phyloP scores from a whole-genome alignment of 2,888 invertebrate genomes.

The Acleris holmiana region DNA sequence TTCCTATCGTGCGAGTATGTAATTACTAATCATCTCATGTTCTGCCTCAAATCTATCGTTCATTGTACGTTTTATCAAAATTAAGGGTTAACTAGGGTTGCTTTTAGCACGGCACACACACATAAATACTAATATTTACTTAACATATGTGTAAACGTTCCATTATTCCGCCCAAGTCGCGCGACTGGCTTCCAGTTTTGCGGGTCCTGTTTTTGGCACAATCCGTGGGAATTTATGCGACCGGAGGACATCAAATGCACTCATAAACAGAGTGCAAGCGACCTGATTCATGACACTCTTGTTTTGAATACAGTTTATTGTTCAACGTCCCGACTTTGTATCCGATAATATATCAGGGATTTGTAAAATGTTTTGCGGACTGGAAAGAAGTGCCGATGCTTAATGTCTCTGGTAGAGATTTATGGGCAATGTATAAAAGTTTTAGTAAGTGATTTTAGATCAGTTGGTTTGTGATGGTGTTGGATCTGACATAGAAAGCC shows the following conservation, averaged over 20 bases:
- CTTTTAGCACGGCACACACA: neutral
- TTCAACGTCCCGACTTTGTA: constrained; percentile 39
- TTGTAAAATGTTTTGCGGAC: constrained; percentile 25
- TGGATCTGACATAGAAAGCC: too few species aligned
- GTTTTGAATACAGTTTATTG: constrained; percentile 65
- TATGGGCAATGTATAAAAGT: constrained; percentile 1
- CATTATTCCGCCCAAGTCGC: constrained; percentile 10
- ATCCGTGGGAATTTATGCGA: constrained; percentile 71
- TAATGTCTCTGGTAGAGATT: constrained; percentile 9
- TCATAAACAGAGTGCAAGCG: constrained; percentile 72
- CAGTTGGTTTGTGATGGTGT: too few species aligned
- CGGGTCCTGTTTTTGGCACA: constrained; percentile 70
- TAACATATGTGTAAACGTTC: constrained; percentile 3
- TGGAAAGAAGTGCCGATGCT: constrained; percentile 22
- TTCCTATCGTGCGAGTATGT: too few species aligned
- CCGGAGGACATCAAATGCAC: constrained; percentile 71
- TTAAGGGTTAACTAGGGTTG: too few species aligned
- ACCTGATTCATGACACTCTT: constrained; percentile 62
- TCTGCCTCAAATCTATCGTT: too few species aligned
- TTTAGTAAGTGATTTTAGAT: neutral
- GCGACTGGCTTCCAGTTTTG: constrained; percentile 43
- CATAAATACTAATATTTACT: neutral
- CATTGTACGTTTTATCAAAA: too few species aligned
- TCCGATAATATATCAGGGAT: constrained; percentile 37
- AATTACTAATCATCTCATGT: too few species aligned